Base-by-base conservation (phyloP, 2,113 vertebrate genomes). In the Aspiorhynchus laticeps region DNA sequence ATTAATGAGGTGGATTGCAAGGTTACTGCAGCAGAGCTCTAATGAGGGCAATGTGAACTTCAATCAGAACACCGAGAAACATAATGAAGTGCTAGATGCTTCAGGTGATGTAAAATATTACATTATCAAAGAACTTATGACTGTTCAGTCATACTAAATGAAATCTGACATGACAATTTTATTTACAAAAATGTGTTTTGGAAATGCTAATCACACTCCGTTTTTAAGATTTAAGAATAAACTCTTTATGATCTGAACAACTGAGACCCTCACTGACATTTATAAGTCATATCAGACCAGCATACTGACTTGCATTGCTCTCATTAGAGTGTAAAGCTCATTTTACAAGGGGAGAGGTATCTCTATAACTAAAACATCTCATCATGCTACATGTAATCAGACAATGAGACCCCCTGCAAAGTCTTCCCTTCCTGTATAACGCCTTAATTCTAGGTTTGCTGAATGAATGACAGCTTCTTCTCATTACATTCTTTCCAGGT, bases 401-500 rank as follows among this genome's bases (percentile, higher is more conserved):
- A 85, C 41, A 41, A 46, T 53, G 31, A 53, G 76, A 21, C 28
- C 15, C 46, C 76, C 43, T 7, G 15, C 26, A 48, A 61, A 31
- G 48, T 51, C 15, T 51, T 48, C 7, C 41, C n/a, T 77, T 51
- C 26, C 41, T 51, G 15, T 51, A 31, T 77, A 43, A 46, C 11
- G 6, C 74, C 26, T 41, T 8, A n/a, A 17, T 69, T 87, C 4
- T n/a, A 74, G 67, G 46, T 63, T 53, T 36, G 26, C 31, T 31
- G 56, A 59, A 59, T 48, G 41, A 83, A 81, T 63, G 73, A 73
- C 67, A 77, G 38, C 61, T 79, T 73, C 90, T 91, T 88, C 92
- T 95, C 92, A 95, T 95, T 95, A 94, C 90, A 93, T 93, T 94
- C 92, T 82, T 90, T 90, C 90, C 87, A 91, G 92, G 91, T 93